A percentile compares a stretch with the other conserved stretches of the same genome.
Evolutionary conservation across 2,888 invertebrate species (phyloP).

Genomic region (Callyntrura guangdongensis): DNA sequence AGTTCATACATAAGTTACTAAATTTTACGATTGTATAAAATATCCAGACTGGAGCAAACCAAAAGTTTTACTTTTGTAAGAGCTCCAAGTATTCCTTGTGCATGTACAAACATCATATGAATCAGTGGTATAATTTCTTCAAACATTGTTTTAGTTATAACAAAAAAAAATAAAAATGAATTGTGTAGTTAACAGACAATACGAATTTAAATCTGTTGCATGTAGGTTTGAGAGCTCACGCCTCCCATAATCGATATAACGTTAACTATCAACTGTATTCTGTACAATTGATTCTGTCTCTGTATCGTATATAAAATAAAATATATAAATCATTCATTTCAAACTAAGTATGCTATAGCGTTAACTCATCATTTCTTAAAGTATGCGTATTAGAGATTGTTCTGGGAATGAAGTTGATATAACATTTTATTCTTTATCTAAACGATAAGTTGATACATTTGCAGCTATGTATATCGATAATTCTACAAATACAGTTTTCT

Average conservation of each 20-base stretch:
- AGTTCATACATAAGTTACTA: background rate
- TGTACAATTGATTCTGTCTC: no score
- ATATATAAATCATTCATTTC: background rate
- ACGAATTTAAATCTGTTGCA: no score
- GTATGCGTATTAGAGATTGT: background rate
- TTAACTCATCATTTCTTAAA: background rate
- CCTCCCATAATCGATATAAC: no score
- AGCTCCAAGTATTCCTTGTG: background rate
- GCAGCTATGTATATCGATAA: constrained; percentile 2
- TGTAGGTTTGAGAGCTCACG: no score
- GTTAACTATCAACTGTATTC: no score
- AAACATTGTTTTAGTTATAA: background rate
- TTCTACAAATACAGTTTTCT: background rate
- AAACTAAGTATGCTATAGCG: no score
- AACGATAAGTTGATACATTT: constrained; percentile 51
- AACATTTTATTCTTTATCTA: constrained; percentile 48
- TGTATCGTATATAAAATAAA: background rate
- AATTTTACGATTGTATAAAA: background rate
- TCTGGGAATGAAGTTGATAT: constrained; percentile 48
- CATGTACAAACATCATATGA: constrained; percentile 4
- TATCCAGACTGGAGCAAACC: background rate
- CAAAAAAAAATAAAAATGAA: background rate
- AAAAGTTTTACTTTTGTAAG: background rate
- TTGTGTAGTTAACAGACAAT: background rate
- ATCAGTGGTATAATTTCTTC: background rate